phyloP scores from a whole-genome alignment of 2,113 vertebrate species.

The Laticauda colubrina region DNA sequence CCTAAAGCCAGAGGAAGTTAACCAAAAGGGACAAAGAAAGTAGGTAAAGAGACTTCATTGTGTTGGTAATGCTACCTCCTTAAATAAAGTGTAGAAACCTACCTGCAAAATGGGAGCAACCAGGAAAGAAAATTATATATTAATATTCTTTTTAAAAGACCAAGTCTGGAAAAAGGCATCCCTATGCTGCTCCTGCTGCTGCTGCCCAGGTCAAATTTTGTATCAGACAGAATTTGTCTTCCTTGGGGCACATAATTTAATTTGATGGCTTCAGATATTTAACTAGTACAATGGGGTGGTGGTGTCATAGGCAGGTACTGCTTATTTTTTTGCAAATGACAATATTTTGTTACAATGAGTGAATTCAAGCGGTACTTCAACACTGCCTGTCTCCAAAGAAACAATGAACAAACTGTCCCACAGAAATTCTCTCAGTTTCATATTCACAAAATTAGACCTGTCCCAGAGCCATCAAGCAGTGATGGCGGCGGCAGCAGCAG shows the following conservation, averaged over 20 bases:
- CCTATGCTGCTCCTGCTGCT: neutral
- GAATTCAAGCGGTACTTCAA: neutral
- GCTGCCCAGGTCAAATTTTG: neutral
- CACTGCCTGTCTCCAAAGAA: slow-evolving; percentile 17
- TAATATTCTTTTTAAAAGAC: neutral
- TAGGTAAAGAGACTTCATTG: neutral
- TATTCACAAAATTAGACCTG: neutral
- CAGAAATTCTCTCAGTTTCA: neutral
- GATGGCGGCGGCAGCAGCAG: slow-evolving; percentile 33
- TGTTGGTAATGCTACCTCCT: neutral
- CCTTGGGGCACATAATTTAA: neutral
- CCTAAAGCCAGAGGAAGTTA: neutral
- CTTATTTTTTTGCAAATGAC: slow-evolving; percentile 26
- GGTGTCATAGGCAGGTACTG: neutral
- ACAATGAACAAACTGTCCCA: neutral
- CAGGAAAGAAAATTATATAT: neutral
- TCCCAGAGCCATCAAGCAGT: neutral
- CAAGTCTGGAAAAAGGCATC: neutral
- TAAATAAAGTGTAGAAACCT: too few species aligned
- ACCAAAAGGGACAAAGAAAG: neutral
- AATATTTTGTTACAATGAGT: rapidly evolving
- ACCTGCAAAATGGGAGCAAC: neutral
- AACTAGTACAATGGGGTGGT: neutral
- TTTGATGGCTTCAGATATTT: neutral
- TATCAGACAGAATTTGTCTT: neutral